Base-by-base conservation (phyloP, 2,797 vertebrate genomes). In the Hemibagrus guttatus region DNA sequence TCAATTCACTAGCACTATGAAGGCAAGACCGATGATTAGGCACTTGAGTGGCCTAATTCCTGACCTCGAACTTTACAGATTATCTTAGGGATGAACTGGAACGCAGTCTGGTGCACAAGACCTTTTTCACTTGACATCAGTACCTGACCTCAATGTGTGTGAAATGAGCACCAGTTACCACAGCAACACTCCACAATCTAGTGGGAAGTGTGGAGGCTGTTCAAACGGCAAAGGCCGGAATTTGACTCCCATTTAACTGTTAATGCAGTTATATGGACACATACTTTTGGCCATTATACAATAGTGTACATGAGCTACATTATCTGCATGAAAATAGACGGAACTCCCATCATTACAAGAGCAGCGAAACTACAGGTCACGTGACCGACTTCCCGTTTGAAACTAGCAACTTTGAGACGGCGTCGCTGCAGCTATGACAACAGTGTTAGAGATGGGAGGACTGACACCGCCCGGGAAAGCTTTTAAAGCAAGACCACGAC, bases 351-450 rank as follows among this genome's bases (percentile, higher is more conserved):
- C 52, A 5, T 28, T 31, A 17, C 17, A 23, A 88, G 16, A n/a
- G 23, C 2, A 9, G 8, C 1, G 4, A 13, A 93, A 87, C 90
- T 87, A 56, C 89, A 90, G 90, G 89, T 95, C 95, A 94, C 94
- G 90, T 97, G 97, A 95, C 92, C 88, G 81, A 90, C 91, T 91
- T 94, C 93, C 91, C 84, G 35, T 87, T 76, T 49, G 35, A 23
- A 87, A 81, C 76, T 1, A n/a, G 58, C 35, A 46, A 42, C 76
- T 88, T 89, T 89, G 83, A 71, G 86, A 59, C 87, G 58, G 89
- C 88, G 87, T 86, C 28, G 26, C 26, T 63, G 93, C 89, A 89
- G 90, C 92, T 69, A 95, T 95, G 94, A 93, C 94, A 93, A 95
- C 94, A 17, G 81, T 83, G 49, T 92, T 52, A 87, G 91, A 91